Evolutionary conservation across 2,888 invertebrate genomes (phyloP), one percentile per base, ranked within the genome.

Genomic region (Tuta absoluta): DNA sequence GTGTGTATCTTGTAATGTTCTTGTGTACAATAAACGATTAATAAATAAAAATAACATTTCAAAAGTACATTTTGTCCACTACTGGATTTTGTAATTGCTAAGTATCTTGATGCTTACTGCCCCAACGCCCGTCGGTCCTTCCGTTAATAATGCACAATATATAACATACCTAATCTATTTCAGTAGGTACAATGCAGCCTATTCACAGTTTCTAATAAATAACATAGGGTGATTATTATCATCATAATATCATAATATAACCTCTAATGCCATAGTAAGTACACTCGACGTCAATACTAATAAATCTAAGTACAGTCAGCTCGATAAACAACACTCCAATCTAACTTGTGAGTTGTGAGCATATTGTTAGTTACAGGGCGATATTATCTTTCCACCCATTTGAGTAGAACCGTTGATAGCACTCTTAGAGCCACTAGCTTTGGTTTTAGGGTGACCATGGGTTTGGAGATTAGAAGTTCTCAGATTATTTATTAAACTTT

Each of bases 361-460:
- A 85, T 87, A 86, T 84, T 87, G 86, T 85, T 81, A 79, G 76
- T 76, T 75, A 71, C 69, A 74, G 67, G 69, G 65, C 69, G 89
- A 90, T 88, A 78, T 79, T 87, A 89, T 90, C 90, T 90, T 86
- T 86, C 84, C 81, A 77, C 80, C 79, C 78, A 82, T 73, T 45
- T 85, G 83, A 82, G 79, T 85, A 80, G 78, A 78, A 79, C 78
- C 76, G 80, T 75, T 80, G 80, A 82, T 84, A 80, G 76, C 72
- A 77, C 74, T 78, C 74, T 76, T 75, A 73, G 76, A 79, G 74
- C 73, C 76, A 75, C 77, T 80, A 72, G 75, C 72, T 74, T 76
- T 72, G 68, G 65, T 0, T 48, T 63, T 77, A 79, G 73, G 75
- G 76, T 69, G 72, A 48, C 71, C 57, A 72, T 67, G n/a, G n/a